phyloP scores from a whole-genome alignment of 2,113 vertebrate genomes.

The Mustelus asterias region DNA sequence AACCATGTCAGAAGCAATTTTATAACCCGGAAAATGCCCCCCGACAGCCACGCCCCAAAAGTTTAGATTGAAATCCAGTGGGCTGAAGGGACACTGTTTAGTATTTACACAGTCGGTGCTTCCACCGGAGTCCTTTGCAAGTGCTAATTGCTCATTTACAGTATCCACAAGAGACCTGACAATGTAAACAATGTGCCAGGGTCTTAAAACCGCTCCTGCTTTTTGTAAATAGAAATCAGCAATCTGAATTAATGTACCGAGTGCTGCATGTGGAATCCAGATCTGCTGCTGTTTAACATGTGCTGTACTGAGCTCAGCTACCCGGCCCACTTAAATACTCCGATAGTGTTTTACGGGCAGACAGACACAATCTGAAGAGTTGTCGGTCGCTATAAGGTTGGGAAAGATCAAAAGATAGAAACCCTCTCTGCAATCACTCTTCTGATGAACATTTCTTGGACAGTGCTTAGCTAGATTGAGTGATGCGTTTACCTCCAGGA shows the following conservation, averaged over 20 bases:
- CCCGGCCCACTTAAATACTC: background rate
- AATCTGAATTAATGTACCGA: background rate
- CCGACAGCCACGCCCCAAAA: background rate
- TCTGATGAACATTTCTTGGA: background rate
- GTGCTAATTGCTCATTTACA: constrained; percentile 4
- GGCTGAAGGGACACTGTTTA: background rate
- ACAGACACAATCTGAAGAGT: background rate
- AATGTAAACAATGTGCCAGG: background rate
- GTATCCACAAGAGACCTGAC: background rate
- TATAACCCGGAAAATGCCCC: background rate
- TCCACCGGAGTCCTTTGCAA: background rate
- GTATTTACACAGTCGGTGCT: background rate
- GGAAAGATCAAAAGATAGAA: background rate
- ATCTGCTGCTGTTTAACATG: background rate
- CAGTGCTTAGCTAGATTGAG: background rate
- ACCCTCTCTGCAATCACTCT: background rate
- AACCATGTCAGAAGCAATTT: background rate
- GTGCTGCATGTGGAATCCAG: background rate
- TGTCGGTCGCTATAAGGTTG: background rate
- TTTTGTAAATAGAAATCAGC: background rate
- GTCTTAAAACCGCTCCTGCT: background rate
- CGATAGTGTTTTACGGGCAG: background rate
- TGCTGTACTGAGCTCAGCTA: background rate
- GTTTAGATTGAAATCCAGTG: background rate
- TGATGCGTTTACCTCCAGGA: background rate